Percentiles rank a stretch among this genome's conserved stretches.
phyloP scores from a whole-genome alignment of 2,797 vertebrate genomes.

The Spizella passerina region DNA sequence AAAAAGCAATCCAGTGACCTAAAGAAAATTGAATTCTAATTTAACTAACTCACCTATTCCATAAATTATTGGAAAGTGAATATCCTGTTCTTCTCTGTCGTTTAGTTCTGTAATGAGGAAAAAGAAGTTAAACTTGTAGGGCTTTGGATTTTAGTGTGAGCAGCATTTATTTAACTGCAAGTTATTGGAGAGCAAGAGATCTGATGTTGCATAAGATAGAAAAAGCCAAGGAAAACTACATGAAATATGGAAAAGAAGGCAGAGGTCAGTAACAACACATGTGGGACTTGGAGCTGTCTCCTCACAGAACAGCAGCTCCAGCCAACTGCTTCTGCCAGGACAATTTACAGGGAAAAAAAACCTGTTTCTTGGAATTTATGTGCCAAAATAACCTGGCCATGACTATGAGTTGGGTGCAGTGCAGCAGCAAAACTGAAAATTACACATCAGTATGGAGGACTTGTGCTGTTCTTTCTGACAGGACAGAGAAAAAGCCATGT shows the following conservation, averaged over 20 bases:
- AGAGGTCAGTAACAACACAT: rapidly evolving
- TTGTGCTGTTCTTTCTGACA: neutral
- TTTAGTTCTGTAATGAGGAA: slow-evolving; percentile 84
- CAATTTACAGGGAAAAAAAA: neutral
- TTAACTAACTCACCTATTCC: slow-evolving; percentile 88
- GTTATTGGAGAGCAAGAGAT: neutral
- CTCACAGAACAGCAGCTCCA: neutral
- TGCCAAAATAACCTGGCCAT: neutral
- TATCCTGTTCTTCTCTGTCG: slow-evolving; percentile 84
- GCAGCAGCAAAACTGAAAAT: neutral
- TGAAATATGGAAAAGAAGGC: neutral
- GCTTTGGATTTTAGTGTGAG: neutral
- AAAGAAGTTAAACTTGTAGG: neutral
- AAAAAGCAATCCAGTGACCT: neutral
- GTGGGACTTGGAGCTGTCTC: neutral
- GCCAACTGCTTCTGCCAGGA: neutral
- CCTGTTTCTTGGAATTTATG: neutral
- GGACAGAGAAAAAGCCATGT: neutral
- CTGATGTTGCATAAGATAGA: neutral
- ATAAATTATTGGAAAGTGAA: slow-evolving; percentile 88
- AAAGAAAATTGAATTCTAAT: neutral
- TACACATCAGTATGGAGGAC: rapidly evolving
- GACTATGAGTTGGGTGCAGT: rapidly evolving
- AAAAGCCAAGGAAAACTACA: neutral
- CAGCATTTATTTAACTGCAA: neutral